Evolutionary conservation across 1,140 invertebrate species (phyloP).

Genomic region (Tenebrio molitor): DNA sequence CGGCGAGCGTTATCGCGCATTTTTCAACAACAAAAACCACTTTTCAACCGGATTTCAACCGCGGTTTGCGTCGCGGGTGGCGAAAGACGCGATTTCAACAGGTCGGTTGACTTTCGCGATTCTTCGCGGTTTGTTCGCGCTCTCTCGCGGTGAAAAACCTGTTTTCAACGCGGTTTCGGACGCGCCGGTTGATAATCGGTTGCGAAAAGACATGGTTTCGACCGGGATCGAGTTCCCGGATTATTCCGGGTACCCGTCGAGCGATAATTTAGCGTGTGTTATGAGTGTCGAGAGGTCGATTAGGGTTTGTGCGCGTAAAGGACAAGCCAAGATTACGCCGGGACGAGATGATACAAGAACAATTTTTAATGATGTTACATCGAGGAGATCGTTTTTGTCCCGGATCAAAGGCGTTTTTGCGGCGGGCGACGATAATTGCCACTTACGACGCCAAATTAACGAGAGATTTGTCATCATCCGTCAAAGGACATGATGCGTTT

Average conservation of each 20-base stretch:
- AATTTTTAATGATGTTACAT: constrained; percentile 1
- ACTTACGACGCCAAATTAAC: constrained; percentile 2
- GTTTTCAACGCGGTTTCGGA: too few species aligned
- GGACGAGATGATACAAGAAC: not conserved
- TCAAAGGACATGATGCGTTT: not conserved
- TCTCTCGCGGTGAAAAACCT: too few species aligned
- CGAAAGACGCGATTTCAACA: too few species aligned
- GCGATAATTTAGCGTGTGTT: not conserved
- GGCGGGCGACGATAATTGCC: constrained; percentile 1
- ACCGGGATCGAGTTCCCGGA: too few species aligned
- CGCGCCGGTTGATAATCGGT: too few species aligned
- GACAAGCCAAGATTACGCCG: constrained; percentile 1
- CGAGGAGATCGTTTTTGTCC: not conserved
- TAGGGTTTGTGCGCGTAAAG: constrained; percentile 10
- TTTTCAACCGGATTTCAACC: too few species aligned
- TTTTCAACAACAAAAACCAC: not conserved
- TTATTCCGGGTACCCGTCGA: too few species aligned
- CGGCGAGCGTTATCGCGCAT: not conserved
- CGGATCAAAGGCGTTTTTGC: constrained; percentile 2
- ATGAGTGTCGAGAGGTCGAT: constrained; percentile 1
- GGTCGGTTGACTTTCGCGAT: too few species aligned
- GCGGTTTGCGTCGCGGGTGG: too few species aligned
- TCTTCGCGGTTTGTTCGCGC: too few species aligned
- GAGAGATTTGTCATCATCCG: constrained; percentile 1
- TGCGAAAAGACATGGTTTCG: too few species aligned